Evolutionary conservation across 1,140 invertebrate genomes (phyloP).

Genomic region (Phortica variegata): DNA sequence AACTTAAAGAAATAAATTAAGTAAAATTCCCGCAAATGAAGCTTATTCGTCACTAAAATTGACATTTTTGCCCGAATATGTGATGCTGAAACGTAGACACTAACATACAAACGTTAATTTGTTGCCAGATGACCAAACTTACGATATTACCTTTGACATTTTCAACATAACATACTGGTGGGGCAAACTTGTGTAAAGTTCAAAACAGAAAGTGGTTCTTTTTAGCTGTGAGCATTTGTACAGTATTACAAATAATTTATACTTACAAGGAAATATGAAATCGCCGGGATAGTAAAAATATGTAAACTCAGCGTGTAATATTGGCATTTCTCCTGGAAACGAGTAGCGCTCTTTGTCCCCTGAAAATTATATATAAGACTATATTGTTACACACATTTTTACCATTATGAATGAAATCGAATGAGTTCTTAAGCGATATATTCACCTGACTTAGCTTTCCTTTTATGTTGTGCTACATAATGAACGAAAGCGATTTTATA

Average conservation of each 20-base stretch:
- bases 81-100: too few relatives aligned
- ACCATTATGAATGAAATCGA: conserved; percentile 1
- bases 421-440: conserved; percentile 21
- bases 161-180: too few relatives aligned
- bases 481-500: conserved; percentile 28
- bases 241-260: neutral
- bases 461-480: conserved; percentile 60
- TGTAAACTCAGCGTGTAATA: conserved; percentile 92
- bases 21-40: too few relatives aligned
- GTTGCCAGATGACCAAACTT: too few relatives aligned
- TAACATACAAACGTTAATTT: too few relatives aligned
- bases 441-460: conserved; percentile 59
- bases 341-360: conserved; percentile 83
- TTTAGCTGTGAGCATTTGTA: too few relatives aligned
- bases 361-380: conserved; percentile 44
- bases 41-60: too few relatives aligned
- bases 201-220: neutral
- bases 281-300: conserved; percentile 97
- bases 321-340: conserved; percentile 83
- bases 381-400: neutral
- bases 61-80: too few relatives aligned
- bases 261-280: conserved; percentile 85
- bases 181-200: neutral
- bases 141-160: too few relatives aligned
- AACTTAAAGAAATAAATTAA: too few relatives aligned